A percentile compares a stretch with the other conserved stretches of the same genome.
These are phyloP conservation scores for Brachionus sp. DNA, from an alignment of 1,140 invertebrate genomes.

Conservation along the genomic window DNA sequence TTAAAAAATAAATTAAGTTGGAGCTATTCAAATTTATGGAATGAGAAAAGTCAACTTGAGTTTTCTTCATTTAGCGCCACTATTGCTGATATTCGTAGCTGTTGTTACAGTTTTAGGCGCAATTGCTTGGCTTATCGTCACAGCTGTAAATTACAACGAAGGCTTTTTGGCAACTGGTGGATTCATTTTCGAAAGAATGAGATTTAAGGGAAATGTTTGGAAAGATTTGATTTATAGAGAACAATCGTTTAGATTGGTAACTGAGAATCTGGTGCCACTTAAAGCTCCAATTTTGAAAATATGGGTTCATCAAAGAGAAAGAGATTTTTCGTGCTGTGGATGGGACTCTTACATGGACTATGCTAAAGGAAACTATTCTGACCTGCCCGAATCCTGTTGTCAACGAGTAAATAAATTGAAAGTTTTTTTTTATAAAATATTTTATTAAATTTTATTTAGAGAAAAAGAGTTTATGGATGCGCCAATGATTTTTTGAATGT, in stretches of 20 bases:
- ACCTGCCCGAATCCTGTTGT: slow-evolving; percentile 43
- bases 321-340: slow-evolving; percentile 46
- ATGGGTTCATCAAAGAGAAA: slow-evolving; percentile 43
- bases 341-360: slow-evolving; percentile 44
- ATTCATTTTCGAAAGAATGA: slow-evolving; percentile 34
- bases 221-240: slow-evolving; percentile 45
- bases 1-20: background rate
- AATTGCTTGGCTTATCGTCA: slow-evolving; percentile 40
- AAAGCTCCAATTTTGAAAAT: slow-evolving; percentile 2
- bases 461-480: slow-evolving; percentile 34
- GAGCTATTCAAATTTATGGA: slow-evolving; percentile 31
- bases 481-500: slow-evolving; percentile 28
- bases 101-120: slow-evolving; percentile 38
- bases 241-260: slow-evolving; percentile 32
- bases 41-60: slow-evolving; percentile 24
- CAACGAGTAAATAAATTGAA: slow-evolving; percentile 9
- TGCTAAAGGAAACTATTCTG: slow-evolving; percentile 3
- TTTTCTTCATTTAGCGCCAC: slow-evolving; percentile 19
- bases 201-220: slow-evolving; percentile 45
- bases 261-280: slow-evolving; percentile 8
- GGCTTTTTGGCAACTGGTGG: slow-evolving; percentile 43
- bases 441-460: background rate
- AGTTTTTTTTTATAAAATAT: background rate
- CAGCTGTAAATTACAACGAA: slow-evolving; percentile 39
- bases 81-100: background rate